phyloP scores from a whole-genome alignment of 2,113 vertebrate species.

The Percina caprodes region DNA sequence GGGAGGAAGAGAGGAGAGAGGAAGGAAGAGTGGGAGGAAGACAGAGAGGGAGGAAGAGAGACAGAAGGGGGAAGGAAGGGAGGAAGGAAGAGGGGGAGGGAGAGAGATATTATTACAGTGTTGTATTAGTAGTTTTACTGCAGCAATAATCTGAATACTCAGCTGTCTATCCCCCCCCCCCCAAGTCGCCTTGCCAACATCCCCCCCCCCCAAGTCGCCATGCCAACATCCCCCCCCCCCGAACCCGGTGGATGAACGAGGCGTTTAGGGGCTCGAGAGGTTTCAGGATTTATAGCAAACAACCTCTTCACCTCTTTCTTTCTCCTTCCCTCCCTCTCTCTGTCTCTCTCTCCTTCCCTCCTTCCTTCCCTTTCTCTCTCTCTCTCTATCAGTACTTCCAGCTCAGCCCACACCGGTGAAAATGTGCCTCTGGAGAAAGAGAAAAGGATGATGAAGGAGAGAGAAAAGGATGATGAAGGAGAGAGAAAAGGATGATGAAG shows the following conservation, averaged over 20 bases:
- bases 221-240: slow-evolving; percentile 34
- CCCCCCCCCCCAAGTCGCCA: no score
- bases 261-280: slow-evolving; percentile 59
- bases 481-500: slow-evolving; percentile 10
- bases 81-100: background rate
- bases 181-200: no score
- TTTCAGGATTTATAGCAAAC: slow-evolving; percentile 40
- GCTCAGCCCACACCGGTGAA: slow-evolving; percentile 60
- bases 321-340: no score
- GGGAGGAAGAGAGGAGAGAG: no score
- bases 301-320: background rate
- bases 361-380: slow-evolving; percentile 52
- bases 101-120: no score
- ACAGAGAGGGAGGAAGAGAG: background rate
- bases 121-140: no score
- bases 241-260: slow-evolving; percentile 40
- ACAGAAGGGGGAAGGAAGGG: background rate
- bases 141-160: no score
- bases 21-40: no score
- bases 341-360: no score
- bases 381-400: slow-evolving; percentile 35
- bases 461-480: slow-evolving; percentile 30
- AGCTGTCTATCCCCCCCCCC: no score
- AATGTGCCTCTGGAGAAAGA: slow-evolving; percentile 19
- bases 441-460: slow-evolving; percentile 14